Percentiles rank a stretch among this genome's conserved stretches.
Conservation (phyloP, 2,888 invertebrate species). For the Atherix ibis region DNA sequence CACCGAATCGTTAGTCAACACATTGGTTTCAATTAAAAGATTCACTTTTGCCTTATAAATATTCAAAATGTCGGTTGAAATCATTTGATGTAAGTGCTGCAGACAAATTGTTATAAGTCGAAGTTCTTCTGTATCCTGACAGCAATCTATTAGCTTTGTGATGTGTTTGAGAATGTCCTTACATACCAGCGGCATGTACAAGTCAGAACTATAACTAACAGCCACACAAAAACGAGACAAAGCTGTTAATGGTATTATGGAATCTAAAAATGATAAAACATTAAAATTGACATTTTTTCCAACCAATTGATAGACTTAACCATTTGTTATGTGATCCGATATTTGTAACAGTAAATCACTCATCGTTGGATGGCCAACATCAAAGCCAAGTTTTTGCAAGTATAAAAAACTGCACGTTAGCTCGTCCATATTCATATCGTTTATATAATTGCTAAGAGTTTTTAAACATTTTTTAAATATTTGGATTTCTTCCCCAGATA, state of each 20-base stretch:
- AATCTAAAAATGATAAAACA: slow-evolving; percentile 10
- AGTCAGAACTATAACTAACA: slow-evolving; percentile 26
- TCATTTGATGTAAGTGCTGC: slow-evolving; percentile 27
- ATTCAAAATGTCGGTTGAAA: slow-evolving; percentile 26
- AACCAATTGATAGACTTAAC: slow-evolving; percentile 5
- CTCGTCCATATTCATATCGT: slow-evolving; percentile 25
- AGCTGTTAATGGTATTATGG: slow-evolving; percentile 23
- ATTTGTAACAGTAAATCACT: slow-evolving; percentile 23
- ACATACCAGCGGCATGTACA: slow-evolving; percentile 29
- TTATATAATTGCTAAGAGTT: slow-evolving; percentile 12
- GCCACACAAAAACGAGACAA: slow-evolving; percentile 33
- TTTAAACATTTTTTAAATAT: slow-evolving; percentile 1
- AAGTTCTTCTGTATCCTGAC: slow-evolving; percentile 28
- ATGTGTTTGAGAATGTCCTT: slow-evolving; percentile 30
- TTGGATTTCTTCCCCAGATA: not conserved
- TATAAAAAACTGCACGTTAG: slow-evolving; percentile 33
- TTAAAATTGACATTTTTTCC: not conserved
- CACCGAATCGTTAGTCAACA: slow-evolving; percentile 18
- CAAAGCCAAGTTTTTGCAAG: slow-evolving; percentile 34
- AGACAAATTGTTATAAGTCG: slow-evolving; percentile 35
- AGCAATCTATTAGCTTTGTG: slow-evolving; percentile 21
- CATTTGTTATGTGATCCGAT: slow-evolving; percentile 18
- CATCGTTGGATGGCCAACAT: slow-evolving; percentile 21
- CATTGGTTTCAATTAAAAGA: slow-evolving; percentile 21
- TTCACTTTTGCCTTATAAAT: slow-evolving; percentile 27